Evolutionary conservation across 2,888 invertebrate species (phyloP).

Genomic region (Lasioglossum malachurum): DNA sequence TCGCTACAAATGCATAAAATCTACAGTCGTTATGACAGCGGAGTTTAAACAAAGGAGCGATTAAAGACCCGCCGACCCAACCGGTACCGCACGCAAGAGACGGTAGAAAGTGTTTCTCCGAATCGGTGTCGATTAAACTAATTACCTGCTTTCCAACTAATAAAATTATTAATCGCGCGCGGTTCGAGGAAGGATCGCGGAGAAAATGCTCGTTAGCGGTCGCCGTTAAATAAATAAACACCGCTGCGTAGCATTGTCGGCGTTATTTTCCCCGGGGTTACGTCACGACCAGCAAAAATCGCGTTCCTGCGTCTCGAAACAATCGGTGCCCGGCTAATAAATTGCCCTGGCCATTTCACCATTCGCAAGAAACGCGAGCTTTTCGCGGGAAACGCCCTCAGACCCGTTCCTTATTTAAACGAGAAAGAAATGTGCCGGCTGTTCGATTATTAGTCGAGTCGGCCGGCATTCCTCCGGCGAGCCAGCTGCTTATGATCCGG

Average conservation of each 20-base stretch:
- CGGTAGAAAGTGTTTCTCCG: constrained; percentile 35
- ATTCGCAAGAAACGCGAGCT: background rate
- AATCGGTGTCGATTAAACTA: constrained; percentile 19
- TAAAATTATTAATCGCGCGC: constrained; percentile 29
- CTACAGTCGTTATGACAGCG: no score
- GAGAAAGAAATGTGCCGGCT: constrained; percentile 21
- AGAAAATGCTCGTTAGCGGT: constrained; percentile 36
- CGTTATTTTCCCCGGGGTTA: constrained; percentile 24
- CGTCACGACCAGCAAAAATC: constrained; percentile 35
- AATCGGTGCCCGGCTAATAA: constrained; percentile 38
- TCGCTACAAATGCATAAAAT: no score
- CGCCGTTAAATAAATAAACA: constrained; percentile 33
- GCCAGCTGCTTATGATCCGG: constrained; percentile 50
- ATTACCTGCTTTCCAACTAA: constrained; percentile 40
- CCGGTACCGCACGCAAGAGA: background rate
- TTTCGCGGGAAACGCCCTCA: constrained; percentile 34
- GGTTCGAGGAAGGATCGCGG: constrained; percentile 19
- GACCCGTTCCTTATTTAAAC: constrained; percentile 33
- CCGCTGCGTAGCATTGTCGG: constrained; percentile 14
- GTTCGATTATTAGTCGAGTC: constrained; percentile 49
- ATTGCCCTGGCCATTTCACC: constrained; percentile 16
- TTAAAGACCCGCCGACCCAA: background rate
- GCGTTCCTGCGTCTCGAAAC: constrained; percentile 22
- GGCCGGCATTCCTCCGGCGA: constrained; percentile 23
- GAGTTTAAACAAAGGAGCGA: background rate